Conservation (phyloP, 2,113 vertebrate genomes). For the Hyaena hyaena region DNA sequence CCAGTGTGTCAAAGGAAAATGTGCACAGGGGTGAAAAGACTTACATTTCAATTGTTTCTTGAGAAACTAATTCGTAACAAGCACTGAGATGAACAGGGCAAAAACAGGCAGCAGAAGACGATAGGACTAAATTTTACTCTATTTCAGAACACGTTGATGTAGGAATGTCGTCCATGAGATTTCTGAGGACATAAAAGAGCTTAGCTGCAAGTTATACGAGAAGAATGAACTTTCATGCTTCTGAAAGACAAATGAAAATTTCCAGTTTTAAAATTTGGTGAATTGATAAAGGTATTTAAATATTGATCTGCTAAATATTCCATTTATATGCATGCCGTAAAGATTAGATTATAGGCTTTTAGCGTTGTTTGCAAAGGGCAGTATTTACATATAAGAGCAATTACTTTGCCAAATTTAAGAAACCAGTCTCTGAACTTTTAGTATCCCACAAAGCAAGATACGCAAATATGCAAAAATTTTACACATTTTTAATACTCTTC, state of each 20-base stretch:
- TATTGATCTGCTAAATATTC: neutral
- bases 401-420: slow-evolving; percentile 55
- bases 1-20: slow-evolving; percentile 78
- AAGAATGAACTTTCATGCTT: slow-evolving; percentile 34
- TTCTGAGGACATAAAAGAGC: neutral
- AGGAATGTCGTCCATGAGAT: neutral
- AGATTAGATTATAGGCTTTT: neutral
- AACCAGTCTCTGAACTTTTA: slow-evolving; percentile 16
- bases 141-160: neutral
- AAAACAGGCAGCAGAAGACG: neutral
- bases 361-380: slow-evolving; percentile 51
- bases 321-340: slow-evolving; percentile 30
- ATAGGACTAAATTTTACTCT: neutral
- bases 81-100: neutral
- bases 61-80: slow-evolving; percentile 43
- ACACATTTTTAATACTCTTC: slow-evolving; percentile 36
- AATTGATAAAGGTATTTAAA: slow-evolving; percentile 18
- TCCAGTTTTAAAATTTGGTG: slow-evolving; percentile 10
- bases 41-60: slow-evolving; percentile 62
- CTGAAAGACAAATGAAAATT: slow-evolving; percentile 1
- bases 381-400: slow-evolving; percentile 32
- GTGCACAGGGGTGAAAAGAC: neutral
- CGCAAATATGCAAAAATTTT: slow-evolving; percentile 57
- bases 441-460: slow-evolving; percentile 38
- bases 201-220: neutral